These are phyloP conservation scores for Trachymyrmex septentrionalis DNA, from an alignment of 1,140 invertebrate species.

Conservation along the genomic window DNA sequence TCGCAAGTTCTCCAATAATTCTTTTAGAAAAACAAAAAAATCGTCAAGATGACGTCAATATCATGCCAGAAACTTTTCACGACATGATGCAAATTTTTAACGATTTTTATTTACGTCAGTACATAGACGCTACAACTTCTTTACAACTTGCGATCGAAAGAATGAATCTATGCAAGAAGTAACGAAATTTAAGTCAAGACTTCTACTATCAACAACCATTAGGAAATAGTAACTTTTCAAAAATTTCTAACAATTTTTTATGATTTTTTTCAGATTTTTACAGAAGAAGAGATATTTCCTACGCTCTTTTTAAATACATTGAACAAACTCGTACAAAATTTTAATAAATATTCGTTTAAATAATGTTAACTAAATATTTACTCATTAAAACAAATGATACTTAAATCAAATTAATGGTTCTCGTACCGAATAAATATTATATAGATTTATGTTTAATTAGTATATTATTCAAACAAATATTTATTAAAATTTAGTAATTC, in stretches of 20 bases:
- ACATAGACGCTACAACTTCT: neutral
- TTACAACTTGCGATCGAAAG: neutral
- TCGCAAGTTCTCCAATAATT: neutral
- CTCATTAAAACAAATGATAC: too few species aligned
- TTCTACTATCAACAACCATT: neutral
- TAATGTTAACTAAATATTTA: too few species aligned
- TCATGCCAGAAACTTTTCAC: neutral
- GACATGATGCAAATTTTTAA: constrained; percentile 3
- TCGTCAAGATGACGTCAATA: neutral
- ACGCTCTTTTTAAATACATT: neutral
- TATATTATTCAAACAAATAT: too few species aligned
- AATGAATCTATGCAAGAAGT: neutral
- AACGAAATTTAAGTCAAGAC: neutral
- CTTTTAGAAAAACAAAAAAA: neutral
- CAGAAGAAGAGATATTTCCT: neutral
- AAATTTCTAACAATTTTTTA: constrained; percentile 8
- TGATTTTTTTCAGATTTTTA: too few species aligned
- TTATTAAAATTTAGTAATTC: too few species aligned
- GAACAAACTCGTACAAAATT: too few species aligned
- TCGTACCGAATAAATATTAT: too few species aligned
- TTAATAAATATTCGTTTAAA: too few species aligned
- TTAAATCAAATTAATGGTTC: too few species aligned
- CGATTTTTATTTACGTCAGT: constrained; percentile 17
- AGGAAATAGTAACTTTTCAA: neutral
- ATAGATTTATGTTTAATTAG: too few species aligned